Base-by-base conservation (phyloP, 2,888 invertebrate species). In the Boloria selene region DNA sequence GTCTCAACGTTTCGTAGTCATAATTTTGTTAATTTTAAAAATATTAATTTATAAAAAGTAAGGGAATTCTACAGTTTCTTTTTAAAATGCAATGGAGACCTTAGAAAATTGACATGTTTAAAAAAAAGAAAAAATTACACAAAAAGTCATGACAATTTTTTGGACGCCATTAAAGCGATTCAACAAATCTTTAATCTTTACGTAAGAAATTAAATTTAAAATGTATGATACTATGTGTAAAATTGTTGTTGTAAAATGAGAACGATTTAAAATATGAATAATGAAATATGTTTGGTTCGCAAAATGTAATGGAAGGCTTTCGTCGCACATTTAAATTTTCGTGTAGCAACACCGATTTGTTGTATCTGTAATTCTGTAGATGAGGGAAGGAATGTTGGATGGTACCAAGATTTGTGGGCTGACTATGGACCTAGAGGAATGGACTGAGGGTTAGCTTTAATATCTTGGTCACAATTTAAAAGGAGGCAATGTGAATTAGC, bases 1-100 rank as follows among this genome's bases (percentile, higher is more conserved):
- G 90, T 90, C 90, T 86, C 84, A 84, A 85, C 76, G 79, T 80
- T 80, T 86, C 79, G 77, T 88, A 88, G 86, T 88, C 83, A 85
- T 89, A 87, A 79, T 70, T 83, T 79, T 82, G 79, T 82, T 85
- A 80, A 79, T 80, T 79, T 81, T 80, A 68, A 67, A 66, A 60
- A 65, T 66, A 64, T 64, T 64, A 64, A 64, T 70, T 47, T 68
- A 61, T 65, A 61, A 65, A 61, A 65, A 62, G 47, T 59, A 67
- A 63, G 58, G 53, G 53, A 59, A 67, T 65, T 58, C 66, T 59
- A 63, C 53, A 67, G 38, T 49, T 47, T 31, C 58, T 63, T 63
- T 64, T 62, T 51, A 62, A 17, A 38, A 26, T 47, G 13, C 13
- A 13, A 50, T 50, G 56, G 42, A 42, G 16, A 54, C 16, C 49